A percentile compares a stretch with the other conserved stretches of the same genome.
Evolutionary conservation across 1,140 invertebrate genomes (phyloP).

Genomic region (Drosophila littoralis): DNA sequence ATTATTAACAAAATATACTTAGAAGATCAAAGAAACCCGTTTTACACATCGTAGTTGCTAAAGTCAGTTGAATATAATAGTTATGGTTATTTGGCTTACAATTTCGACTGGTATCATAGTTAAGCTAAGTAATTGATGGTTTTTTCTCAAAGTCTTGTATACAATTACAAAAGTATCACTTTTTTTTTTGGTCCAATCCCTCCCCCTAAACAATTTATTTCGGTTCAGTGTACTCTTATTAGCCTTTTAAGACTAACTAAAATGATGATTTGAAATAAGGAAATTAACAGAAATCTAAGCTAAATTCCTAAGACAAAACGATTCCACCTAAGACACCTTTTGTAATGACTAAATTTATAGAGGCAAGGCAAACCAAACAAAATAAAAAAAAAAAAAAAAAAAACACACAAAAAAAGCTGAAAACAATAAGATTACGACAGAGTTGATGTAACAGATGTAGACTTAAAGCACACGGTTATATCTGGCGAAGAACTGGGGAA

Average conservation of each 20-base stretch:
- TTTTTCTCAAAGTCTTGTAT: slow-evolving; percentile 53
- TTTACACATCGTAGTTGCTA: slow-evolving; percentile 30
- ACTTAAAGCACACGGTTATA: slow-evolving; percentile 42
- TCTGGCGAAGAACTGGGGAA: neutral
- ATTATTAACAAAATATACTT: slow-evolving; percentile 5
- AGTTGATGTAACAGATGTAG: slow-evolving; percentile 33
- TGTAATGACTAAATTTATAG: slow-evolving; percentile 80
- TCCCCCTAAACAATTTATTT: slow-evolving; percentile 25
- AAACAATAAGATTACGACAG: slow-evolving; percentile 37
- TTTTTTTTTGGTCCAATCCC: slow-evolving; percentile 18
- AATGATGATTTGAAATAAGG: slow-evolving; percentile 82
- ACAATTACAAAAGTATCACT: slow-evolving; percentile 32
- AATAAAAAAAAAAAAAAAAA: slow-evolving; percentile 5
- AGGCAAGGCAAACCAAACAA: slow-evolving; percentile 49
- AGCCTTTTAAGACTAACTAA: slow-evolving; percentile 75
- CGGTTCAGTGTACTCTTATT: slow-evolving; percentile 57
- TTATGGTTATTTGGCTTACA: slow-evolving; percentile 59
- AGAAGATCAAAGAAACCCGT: slow-evolving; percentile 17
- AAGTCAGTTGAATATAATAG: slow-evolving; percentile 40
- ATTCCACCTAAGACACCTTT: slow-evolving; percentile 82
- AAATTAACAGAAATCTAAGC: slow-evolving; percentile 77
- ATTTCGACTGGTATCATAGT: slow-evolving; percentile 79
- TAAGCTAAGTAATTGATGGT: slow-evolving; percentile 65
- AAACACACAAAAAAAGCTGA: no score
- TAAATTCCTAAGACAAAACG: slow-evolving; percentile 83